Percentiles rank a stretch among this genome's conserved stretches.
These are phyloP conservation scores for Spermophilus dauricus DNA, from an alignment of 2,113 vertebrate species.

Conservation along the genomic window DNA sequence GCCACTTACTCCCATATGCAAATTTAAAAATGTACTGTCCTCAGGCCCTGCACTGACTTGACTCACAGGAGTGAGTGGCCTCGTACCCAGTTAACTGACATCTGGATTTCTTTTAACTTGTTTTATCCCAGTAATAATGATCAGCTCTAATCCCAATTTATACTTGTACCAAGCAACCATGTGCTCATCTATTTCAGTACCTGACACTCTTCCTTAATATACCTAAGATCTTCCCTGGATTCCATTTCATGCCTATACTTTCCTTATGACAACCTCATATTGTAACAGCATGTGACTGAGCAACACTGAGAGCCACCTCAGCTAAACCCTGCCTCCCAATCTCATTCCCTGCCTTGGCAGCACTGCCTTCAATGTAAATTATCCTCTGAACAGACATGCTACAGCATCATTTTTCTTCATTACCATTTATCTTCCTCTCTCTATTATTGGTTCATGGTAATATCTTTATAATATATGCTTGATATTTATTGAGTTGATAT, in stretches of 20 bases:
- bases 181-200: too few relatives aligned
- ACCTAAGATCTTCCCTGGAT: neutral
- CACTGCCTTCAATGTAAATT: neutral
- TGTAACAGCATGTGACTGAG: neutral
- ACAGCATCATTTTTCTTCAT: neutral
- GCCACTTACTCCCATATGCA: too few relatives aligned
- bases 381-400: neutral
- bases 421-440: neutral
- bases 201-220: too few relatives aligned
- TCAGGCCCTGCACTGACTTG: too few relatives aligned
- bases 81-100: fast-evolving
- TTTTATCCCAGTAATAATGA: neutral
- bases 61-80: too few relatives aligned
- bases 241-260: neutral
- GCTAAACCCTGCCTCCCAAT: too few relatives aligned
- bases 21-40: too few relatives aligned
- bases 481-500: neutral
- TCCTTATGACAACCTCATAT: neutral
- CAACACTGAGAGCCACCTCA: too few relatives aligned
- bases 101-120: neutral
- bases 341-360: too few relatives aligned
- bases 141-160: neutral
- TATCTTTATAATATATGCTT: neutral
- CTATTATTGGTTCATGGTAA: neutral
- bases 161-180: neutral